Base-by-base conservation (phyloP, 1,140 invertebrate species). In the Brachionus paranguensis region DNA sequence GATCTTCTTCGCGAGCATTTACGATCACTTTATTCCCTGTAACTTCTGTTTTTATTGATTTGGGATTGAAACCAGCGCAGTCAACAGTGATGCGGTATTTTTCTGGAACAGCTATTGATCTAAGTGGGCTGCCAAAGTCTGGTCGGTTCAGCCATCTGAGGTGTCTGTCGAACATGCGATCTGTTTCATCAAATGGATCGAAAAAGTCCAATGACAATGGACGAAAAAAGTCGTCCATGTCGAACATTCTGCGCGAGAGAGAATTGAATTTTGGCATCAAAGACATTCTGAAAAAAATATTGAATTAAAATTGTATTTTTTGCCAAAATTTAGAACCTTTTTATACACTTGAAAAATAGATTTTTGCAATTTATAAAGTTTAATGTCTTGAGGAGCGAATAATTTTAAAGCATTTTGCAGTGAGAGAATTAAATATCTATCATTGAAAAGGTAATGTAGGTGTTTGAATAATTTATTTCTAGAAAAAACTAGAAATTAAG, bases 61-160 rank as follows among this genome's bases (percentile, higher is more conserved):
- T 68, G 7, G 78, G 53, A 64, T 81, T 81, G 33, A 64, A 81
- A 14, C 78, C 78, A 68, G 53, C 33, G 10, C 50, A 64, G 17
- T 81, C 78, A 43, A 81, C 78, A 27, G 53, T 68, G 14, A 81
- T 81, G n/a, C 78, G 78, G 33, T 81, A 68, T 81, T 68, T 60
- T 81, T 64, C 53, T 64, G 78, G 78, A 14, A 64, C 53, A 64
- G 78, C 24, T 14, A 27, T 64, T 41, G 64, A 64, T 20, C 14
- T 50, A 12, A 65, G 50, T 68, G 20, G 27, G 12, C 55, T 43
- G 2, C 12, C 14, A 47, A 65, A 45, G 37, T 68, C 37, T n/a
- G 37, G 41, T 83, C 33, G 55, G 8, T 41, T 79, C 17, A 79
- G 1, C 50, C 53, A 41, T 43, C 29, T 60, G 1, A 79, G 17